Evolutionary conservation across 2,113 vertebrate species (phyloP), one percentile per base, ranked within the genome.

Genomic region (Heteronetta atricapilla): DNA sequence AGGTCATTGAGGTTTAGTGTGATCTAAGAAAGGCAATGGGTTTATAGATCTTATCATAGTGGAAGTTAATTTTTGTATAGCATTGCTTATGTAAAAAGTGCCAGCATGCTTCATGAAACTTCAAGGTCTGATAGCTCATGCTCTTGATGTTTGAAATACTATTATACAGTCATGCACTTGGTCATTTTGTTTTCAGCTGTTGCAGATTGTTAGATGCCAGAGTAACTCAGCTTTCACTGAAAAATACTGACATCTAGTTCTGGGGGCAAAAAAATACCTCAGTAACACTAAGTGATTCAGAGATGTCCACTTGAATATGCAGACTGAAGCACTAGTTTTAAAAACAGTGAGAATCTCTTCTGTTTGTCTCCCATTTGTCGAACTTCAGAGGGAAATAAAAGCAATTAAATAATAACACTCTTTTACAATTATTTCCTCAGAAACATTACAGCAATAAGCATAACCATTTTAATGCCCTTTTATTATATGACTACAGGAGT

Each of bases 401-500:
- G 20, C 64, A 85, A 59, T 78, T 82, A 77, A 56, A 10, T 67
- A 68, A 48, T 82, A 59, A 22, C 8, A 55, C 68, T 78, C 21
- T 76, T 85, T 52, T 46, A 63, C 19, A n/a, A 25, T 48, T 86
- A 59, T 82, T 88, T 82, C 29, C 29, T 78, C 38, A 78, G 66
- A 82, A 88, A 69, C 17, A 31, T 63, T 69, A 73, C 19, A 72
- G 60, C 38, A 69, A 13, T 69, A 68, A 68, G 11, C 55, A 28
- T 13, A 56, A 48, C 70, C 2, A n/a, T 91, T 88, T 85, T 29
- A 91, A 48, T 14, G 60, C 23, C 22, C 15, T 82, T 75, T 79
- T 66, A 48, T 44, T 60, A 8, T 28, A 10, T n/a, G 7, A 46
- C 23, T 55, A 10, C 0, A 0, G 36, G 18, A 46, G 18, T 28